Base-by-base conservation (phyloP, 2,797 vertebrate species). In the Craterocephalus amniculus region DNA sequence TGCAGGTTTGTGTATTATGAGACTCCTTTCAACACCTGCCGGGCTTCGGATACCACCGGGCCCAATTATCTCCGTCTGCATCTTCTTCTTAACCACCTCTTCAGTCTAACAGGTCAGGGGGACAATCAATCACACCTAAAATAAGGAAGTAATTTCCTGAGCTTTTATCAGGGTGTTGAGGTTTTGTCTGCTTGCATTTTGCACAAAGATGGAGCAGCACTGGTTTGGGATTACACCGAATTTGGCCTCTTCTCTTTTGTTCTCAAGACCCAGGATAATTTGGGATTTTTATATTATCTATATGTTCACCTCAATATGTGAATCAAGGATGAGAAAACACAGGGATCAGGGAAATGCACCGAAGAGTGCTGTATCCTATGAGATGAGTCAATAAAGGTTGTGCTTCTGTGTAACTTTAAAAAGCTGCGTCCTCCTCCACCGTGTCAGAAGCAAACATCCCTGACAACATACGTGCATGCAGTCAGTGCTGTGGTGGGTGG, bases 91-190 rank as follows among this genome's bases (percentile, higher is more conserved):
- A 91, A 92, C 85, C 88, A 88, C 88, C 88, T 87, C 87, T 86
- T 87, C 91, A 88, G 83, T 92, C 88, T 87, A 87, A 87, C 90
- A 84, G 91, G 92, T 92, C 92, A 92, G 88, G 83, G 79, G 87
- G 78, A 90, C 91, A 93, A 93, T 93, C 92, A 93, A 93, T 93
- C 91, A 92, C 79, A 83, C 80, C 91, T 87, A 92, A 93, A 93
- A 92, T 93, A 93, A 92, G 90, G 88, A 88, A 89, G 90, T 92
- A 83, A 92, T 93, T 93, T 92, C 87, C 89, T 88, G 73, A 65
- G 80, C 85, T 88, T 92, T 90, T 89, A 89, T 90, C 81, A 35
- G 51, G 49, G 71, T 61, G 82, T 84, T 83, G 81, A 86, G 87
- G 84, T 81, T 87, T 91, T 86, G 87, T 89, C 90, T 79, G 76